Base-by-base conservation (phyloP, 2,113 vertebrate species). In the Canis aureus region DNA sequence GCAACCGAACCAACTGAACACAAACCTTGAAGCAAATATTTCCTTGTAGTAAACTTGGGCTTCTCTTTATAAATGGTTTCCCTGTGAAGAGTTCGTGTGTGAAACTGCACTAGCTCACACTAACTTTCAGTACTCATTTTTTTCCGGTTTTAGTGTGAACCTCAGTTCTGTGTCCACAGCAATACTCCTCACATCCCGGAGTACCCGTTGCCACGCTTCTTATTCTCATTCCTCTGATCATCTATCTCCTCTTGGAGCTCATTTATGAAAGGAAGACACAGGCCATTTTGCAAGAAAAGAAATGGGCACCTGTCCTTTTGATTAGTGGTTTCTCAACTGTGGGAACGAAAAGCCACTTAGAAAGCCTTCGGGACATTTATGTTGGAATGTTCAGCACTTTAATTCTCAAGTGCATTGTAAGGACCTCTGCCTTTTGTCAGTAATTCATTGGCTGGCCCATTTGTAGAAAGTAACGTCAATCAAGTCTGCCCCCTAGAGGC, bases 401-500 rank as follows among this genome's bases (percentile, higher is more conserved):
- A 53, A 55, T 95, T 71, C 27, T 92, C 57, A 93, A 67, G 17
- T 57, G 15, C 27, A 12, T 89, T 13, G 1, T 27, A 84, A 89
- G 87, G 51, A n/a, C 35, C 15, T 62, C 59, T 64, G 20, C 51
- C 69, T 29, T 79, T 86, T 29, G n/a, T 94, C 51, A 22, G 35
- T 69, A 43, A 64, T 66, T 91, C 55, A 57, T 59, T 94, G 78
- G 49, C 38, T 92, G 69, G 29, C 51, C 81, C 66, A 38, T 69
- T 93, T 89, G 43, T 51, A 73, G 87, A 64, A 76, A 83, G 85
- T 43, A 74, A 12, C 19, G 51, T 78, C 85, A 49, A 67, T 59
- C 62, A 71, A 60, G 53, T 79, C 91, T 97, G 81, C 91, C 82
- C 78, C 67, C 71, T 96, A 86, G 81, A 97, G 96, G 92, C 55